Percentiles rank a stretch among this genome's conserved stretches.
Evolutionary conservation across 2,113 vertebrate genomes (phyloP).

Genomic region (Aegithalos caudatus): DNA sequence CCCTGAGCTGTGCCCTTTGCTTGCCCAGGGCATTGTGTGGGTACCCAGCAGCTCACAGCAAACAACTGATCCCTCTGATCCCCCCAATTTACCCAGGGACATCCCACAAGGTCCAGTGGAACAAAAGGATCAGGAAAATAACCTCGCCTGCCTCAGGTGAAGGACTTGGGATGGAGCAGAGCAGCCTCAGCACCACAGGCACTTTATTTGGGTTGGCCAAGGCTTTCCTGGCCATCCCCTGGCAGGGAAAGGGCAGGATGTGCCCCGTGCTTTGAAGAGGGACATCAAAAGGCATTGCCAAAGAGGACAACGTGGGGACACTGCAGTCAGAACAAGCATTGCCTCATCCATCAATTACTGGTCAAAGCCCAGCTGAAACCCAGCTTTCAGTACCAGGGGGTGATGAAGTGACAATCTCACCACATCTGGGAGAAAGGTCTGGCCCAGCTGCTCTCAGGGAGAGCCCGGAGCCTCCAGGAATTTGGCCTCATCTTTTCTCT

Average conservation of each 20-base stretch:
- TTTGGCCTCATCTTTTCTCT: not conserved
- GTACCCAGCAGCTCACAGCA: not conserved
- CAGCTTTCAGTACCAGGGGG: not conserved
- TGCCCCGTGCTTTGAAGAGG: not conserved
- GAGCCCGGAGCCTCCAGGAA: not conserved
- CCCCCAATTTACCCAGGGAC: accelerated
- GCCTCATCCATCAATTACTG: not conserved
- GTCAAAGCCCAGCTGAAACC: not conserved
- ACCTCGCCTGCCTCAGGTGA: not conserved
- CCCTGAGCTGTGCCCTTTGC: accelerated
- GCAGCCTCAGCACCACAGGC: not conserved
- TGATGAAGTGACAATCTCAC: conserved; percentile 23
- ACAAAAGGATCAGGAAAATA: not conserved
- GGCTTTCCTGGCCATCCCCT: not conserved
- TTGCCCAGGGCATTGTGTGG: not conserved
- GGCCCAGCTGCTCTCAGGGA: not conserved
- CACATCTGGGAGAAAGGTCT: conserved; percentile 2
- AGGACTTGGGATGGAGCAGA: not conserved
- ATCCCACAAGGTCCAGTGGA: not conserved
- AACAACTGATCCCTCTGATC: not conserved
- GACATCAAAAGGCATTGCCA: conserved; percentile 23
- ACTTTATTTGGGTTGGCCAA: not conserved
- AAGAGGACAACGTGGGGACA: not conserved
- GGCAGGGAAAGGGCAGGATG: not conserved
- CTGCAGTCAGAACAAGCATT: not conserved